Evolutionary conservation across 2,113 vertebrate species (phyloP).

Genomic region (Pycnonotus jocosus): DNA sequence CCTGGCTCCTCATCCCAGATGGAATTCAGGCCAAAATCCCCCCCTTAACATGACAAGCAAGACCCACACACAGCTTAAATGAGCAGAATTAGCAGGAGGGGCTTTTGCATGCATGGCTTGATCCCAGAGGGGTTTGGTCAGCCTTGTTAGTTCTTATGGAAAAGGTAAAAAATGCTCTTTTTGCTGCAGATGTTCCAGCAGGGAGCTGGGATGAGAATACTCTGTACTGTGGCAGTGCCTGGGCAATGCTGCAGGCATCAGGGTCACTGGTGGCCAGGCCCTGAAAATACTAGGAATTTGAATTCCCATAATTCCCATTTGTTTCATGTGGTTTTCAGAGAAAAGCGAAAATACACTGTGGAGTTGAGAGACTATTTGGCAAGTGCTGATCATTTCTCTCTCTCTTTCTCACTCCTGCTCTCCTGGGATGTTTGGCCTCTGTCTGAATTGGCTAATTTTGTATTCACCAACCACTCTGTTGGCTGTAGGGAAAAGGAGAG

Average conservation of each 20-base stretch:
- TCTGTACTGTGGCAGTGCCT: not conserved
- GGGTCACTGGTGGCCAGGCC: not conserved
- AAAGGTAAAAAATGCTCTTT: not conserved
- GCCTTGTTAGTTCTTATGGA: not conserved
- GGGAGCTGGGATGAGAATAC: not conserved
- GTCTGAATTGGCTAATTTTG: constrained; percentile 48
- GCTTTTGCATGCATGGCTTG: not conserved
- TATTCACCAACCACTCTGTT: constrained; percentile 21
- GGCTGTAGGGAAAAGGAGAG: not conserved
- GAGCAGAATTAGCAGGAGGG: not conserved
- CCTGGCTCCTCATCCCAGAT: not conserved
- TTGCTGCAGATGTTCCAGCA: not conserved
- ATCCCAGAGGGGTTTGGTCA: not conserved
- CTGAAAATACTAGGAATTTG: not conserved
- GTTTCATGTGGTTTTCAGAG: not conserved
- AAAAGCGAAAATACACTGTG: not conserved
- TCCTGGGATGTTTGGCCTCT: constrained; percentile 19
- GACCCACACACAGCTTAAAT: not conserved
- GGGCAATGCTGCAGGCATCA: not conserved
- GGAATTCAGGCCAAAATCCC: not conserved
- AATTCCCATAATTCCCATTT: not conserved
- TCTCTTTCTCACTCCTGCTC: not conserved
- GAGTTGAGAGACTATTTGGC: not conserved
- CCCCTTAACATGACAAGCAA: not conserved
- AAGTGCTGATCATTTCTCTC: not conserved